Base-by-base conservation (phyloP, 2,113 vertebrate genomes). In the Corvus hawaiiensis region DNA sequence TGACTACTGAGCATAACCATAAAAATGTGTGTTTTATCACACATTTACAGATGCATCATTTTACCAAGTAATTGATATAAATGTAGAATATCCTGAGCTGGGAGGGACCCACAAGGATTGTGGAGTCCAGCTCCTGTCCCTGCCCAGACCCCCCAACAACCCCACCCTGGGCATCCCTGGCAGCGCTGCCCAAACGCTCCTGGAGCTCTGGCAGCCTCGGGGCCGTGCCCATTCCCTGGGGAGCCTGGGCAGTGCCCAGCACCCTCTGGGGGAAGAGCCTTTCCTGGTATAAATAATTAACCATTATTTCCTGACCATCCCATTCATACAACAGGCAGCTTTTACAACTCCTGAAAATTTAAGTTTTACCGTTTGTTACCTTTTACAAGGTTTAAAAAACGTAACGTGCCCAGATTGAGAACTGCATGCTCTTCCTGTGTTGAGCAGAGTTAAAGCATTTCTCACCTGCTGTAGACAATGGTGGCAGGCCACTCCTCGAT, bases 401-500 rank as follows among this genome's bases (percentile, higher is more conserved):
- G 0, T 7, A 15, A 12, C 0, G 0, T 7, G 16, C 11, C 75
- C 51, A 6, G 35, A 13, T 0, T 6, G 39, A 32, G 46, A 44
- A 3, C 13, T 4, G 30, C 28, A 1, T 1, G 21, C 30, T 27
- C 7, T 4, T 6, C 5, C 1, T 0, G 26, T 7, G 35, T 3
- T 48, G 49, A 23, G 44, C 9, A 20, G 28, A 18, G 33, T 6
- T 0, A 1, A 4, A 6, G 5, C 22, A 0, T 27, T 59, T 39
- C 97, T 94, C 84, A 99, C 99, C 99, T 98, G 41, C 98, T 97
- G 73, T 98, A 99, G 21, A 98, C 97, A 1, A 98, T 91, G 11
- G 98, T 97, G 51, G 98, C 94, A 21, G 99, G 98, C 99, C 99
- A 99, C 69, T 98, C 95, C 82, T 99, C 98, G 24, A 99, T 97